Evolutionary conservation across 1,140 invertebrate species (phyloP).

Genomic region (Musca vetustissima): DNA sequence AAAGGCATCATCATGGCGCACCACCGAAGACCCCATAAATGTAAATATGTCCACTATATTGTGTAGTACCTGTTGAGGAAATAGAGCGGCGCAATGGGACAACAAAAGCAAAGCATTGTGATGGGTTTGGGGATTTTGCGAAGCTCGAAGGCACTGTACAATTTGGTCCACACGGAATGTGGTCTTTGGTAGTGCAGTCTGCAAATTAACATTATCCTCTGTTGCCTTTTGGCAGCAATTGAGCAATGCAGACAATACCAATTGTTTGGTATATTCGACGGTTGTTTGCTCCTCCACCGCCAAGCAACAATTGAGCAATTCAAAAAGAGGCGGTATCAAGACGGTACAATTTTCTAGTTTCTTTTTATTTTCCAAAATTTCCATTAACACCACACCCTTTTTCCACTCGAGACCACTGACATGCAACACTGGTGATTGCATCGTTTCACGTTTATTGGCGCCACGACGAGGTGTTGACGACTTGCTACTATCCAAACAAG

Average conservation of each 20-base stretch:
- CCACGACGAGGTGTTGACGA: constrained; percentile 28
- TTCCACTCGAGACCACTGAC: constrained; percentile 70
- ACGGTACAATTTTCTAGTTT: constrained; percentile 64
- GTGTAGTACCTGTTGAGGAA: constrained; percentile 81
- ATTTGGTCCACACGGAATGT: constrained; percentile 79
- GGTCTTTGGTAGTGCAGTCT: constrained; percentile 56
- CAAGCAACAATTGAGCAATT: constrained; percentile 77
- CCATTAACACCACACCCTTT: constrained; percentile 74
- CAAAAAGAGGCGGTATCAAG: constrained; percentile 75
- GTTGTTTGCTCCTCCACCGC: constrained; percentile 78
- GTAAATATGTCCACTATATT: constrained; percentile 95
- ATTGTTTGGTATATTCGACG: constrained; percentile 88
- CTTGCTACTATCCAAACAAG: neutral
- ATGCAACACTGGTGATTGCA: constrained; percentile 32
- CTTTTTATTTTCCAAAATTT: constrained; percentile 83
- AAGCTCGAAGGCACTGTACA: constrained; percentile 84
- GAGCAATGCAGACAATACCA: constrained; percentile 77
- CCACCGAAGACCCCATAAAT: constrained; percentile 88
- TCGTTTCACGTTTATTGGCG: constrained; percentile 33
- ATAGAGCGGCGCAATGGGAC: constrained; percentile 71
- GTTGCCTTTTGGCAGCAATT: constrained; percentile 68
- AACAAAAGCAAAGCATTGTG: constrained; percentile 85
- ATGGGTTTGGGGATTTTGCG: constrained; percentile 91
- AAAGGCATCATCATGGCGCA: constrained; percentile 90
- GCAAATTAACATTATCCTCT: constrained; percentile 57